A percentile compares a stretch with the other conserved stretches of the same genome.
Evolutionary conservation across 2,888 invertebrate genomes (phyloP).

Genomic region (Cetonia aurata): DNA sequence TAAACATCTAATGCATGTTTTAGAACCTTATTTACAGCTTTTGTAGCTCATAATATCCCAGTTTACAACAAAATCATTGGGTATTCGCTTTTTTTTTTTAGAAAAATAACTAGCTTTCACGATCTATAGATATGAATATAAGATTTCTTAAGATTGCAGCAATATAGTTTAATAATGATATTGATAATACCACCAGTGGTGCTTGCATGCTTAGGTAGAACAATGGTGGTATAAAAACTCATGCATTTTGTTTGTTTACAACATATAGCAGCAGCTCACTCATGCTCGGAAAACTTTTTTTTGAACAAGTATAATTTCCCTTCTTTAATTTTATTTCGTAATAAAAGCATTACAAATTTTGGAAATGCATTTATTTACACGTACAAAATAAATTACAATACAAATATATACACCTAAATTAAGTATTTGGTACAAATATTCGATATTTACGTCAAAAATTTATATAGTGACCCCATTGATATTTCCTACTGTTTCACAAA

Average conservation of each 20-base stretch:
- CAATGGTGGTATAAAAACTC: constrained; percentile 3
- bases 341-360: constrained; percentile 20
- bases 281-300: constrained; percentile 1
- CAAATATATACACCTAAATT: constrained; percentile 38
- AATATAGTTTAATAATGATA: not conserved
- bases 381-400: constrained; percentile 38
- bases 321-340: constrained; percentile 17
- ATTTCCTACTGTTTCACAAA: not conserved
- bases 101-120: too few relatives aligned
- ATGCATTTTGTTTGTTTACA: constrained; percentile 31
- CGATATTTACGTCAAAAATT: not conserved
- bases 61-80: too few relatives aligned
- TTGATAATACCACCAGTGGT: not conserved
- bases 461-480: too few relatives aligned
- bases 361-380: constrained; percentile 15
- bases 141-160: too few relatives aligned
- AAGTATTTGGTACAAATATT: constrained; percentile 37
- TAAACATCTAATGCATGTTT: too few relatives aligned
- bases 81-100: too few relatives aligned
- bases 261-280: not conserved
- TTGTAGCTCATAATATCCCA: too few relatives aligned
- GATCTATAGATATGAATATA: too few relatives aligned
- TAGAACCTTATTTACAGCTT: too few relatives aligned
- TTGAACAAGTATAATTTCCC: not conserved
- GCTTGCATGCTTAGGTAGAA: constrained; percentile 11